phyloP scores from a whole-genome alignment of 2,113 vertebrate genomes.

The Athene noctua region DNA sequence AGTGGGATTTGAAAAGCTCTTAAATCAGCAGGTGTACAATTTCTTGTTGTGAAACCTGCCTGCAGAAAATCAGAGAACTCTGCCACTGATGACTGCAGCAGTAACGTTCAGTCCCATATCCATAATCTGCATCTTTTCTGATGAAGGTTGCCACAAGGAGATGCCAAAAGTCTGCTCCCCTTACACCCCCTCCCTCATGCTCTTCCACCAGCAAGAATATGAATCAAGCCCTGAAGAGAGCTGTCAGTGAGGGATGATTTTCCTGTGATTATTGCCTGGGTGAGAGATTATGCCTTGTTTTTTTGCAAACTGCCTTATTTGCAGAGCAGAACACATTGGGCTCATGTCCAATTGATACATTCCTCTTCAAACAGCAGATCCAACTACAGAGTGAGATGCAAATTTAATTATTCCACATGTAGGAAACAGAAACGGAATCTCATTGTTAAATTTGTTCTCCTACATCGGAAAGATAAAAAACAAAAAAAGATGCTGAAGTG shows the following conservation, averaged over 20 bases:
- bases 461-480: conserved; percentile 72
- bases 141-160: conserved; percentile 28
- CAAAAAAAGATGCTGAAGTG: conserved; percentile 73
- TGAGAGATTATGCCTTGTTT: conserved; percentile 62
- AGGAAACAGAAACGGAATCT: conserved; percentile 77
- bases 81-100: background rate
- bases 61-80: background rate
- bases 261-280: conserved; percentile 70
- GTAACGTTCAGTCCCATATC: background rate
- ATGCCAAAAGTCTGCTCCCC: conserved; percentile 32
- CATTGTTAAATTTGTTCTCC: conserved; percentile 81
- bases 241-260: conserved; percentile 71
- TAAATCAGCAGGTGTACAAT: background rate
- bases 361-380: conserved; percentile 73
- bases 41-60: background rate
- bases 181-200: background rate
- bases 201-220: conserved; percentile 61
- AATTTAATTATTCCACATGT: conserved; percentile 82
- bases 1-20: background rate
- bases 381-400: conserved; percentile 70
- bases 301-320: conserved; percentile 72
- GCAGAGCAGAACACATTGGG: conserved; percentile 66
- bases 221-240: conserved; percentile 67
- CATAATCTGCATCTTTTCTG: background rate
- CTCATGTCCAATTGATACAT: conserved; percentile 78